Base-by-base conservation (phyloP, 2,113 vertebrate species). In the Mungos mungo region DNA sequence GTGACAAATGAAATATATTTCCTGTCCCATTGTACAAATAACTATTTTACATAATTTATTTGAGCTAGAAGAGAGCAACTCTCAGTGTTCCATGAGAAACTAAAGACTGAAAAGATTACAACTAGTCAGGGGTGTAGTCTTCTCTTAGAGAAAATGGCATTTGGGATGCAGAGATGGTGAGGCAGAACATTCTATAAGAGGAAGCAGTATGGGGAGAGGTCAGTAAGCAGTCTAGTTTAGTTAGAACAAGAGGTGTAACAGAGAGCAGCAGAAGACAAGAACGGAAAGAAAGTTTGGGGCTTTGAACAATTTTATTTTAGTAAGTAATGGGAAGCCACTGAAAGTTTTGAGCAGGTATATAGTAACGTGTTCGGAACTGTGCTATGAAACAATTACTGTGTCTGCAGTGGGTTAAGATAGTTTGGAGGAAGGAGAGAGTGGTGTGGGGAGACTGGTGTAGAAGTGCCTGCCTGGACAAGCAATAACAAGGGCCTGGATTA, bases 321-420 rank as follows among this genome's bases (percentile, higher is more conserved):
- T 93, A 92, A 96, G 69, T 12, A 89, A 94, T 79, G 50, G 90
- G 27, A 94, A 89, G 21, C 50, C 57, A 50, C 54, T 89, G 25
- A 63, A 92, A 35, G 31, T 82, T 86, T 89, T 92, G 69, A 94
- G 57, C 54, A 93, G 79, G 23, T 54, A 35, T 72, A 71, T 35
- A 54, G 13, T 94, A n/a, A 52, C 33, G 38, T 88, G 31, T 50
- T 85, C 13, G 52, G 29, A 82, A 12, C 45, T 72, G 19, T 90
- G 25, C 52, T 88, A 12, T 38, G 66, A 57, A 29, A 76, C 79
- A 74, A 83, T 54, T 72, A 87, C 76, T 96, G 19, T 92, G 29
- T 90, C 27, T 41, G 81, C 38, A 85, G 13, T 89, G 31, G 9
- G n/a, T 54, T 97, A 63, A 57, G 33, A 27, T 66, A 72, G 45